A percentile compares a stretch with the other conserved stretches of the same genome.
Conservation (phyloP, 2,888 invertebrate genomes). For the Scrobipalpa atriplicella region DNA sequence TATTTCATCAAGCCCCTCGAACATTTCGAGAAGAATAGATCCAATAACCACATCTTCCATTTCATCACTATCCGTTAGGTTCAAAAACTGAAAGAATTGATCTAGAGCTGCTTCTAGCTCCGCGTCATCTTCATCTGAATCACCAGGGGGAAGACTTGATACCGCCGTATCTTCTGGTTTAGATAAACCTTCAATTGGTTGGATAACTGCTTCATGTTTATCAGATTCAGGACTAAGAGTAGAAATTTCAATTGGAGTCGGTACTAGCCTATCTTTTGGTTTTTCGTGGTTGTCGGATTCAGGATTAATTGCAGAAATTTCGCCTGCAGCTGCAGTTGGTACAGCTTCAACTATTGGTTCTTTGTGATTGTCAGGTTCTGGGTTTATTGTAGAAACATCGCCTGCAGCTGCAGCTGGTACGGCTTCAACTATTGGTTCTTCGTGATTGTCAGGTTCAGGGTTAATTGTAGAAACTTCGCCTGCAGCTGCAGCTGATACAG, state of each 20-base stretch:
- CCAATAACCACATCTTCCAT: not conserved
- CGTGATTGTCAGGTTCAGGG: not conserved
- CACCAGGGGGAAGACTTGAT: not conserved
- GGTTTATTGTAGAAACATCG: not conserved
- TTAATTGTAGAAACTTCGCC: too few species aligned
- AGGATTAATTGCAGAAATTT: too few species aligned
- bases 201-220: not conserved
- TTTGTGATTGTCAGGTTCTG: not conserved
- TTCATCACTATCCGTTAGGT: not conserved
- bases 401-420: not conserved
- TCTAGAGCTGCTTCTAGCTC: slow-evolving; percentile 4
- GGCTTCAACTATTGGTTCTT: not conserved
- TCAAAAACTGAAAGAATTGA: not conserved
- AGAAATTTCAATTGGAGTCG: not conserved
- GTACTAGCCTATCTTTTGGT: too few species aligned
- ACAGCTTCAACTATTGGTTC: not conserved
- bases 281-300: too few species aligned
- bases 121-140: not conserved
- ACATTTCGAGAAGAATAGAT: not conserved
- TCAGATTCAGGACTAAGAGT: not conserved
- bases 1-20: slow-evolving; percentile 9
- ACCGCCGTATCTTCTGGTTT: not conserved
- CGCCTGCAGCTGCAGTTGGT: too few species aligned
- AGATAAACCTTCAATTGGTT: not conserved
- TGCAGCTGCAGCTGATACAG: not conserved